Percentiles rank a stretch among this genome's conserved stretches.
Conservation (phyloP, 2,888 invertebrate genomes). For the Drosophila neutralis region DNA sequence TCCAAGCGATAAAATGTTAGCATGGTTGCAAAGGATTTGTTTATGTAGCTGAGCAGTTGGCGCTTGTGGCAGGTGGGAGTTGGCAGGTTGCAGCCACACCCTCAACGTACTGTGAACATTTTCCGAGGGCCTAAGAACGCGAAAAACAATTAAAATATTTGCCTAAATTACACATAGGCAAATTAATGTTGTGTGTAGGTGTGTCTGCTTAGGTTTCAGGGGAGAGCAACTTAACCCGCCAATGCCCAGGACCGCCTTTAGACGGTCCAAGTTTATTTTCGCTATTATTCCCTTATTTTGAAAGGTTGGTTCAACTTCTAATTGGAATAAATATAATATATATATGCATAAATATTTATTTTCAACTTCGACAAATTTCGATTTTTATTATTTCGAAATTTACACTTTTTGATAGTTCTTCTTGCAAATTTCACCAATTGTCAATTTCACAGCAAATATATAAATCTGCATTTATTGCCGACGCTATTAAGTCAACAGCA, state of each 20-base stretch:
- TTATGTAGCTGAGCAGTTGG: conserved; percentile 38
- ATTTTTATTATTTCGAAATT: not conserved
- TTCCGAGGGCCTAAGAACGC: conserved; percentile 21
- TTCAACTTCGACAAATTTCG: not conserved
- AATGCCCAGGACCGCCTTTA: not conserved
- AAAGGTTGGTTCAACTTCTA: not conserved
- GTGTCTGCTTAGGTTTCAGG: not conserved
- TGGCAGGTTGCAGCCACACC: conserved; percentile 3
- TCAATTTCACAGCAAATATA: no score
- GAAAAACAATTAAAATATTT: conserved; percentile 75
- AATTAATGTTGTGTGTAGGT: not conserved
- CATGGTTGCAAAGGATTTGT: conserved; percentile 49
- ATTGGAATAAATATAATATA: not conserved
- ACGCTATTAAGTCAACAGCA: not conserved
- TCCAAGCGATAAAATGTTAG: conserved; percentile 84
- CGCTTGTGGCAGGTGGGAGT: conserved; percentile 16
- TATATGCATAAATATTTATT: not conserved
- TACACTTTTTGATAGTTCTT: not conserved
- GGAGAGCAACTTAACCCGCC: not conserved
- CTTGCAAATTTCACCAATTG: not conserved
- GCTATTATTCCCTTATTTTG: not conserved
- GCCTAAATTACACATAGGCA: conserved; percentile 57
- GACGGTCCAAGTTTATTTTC: not conserved
- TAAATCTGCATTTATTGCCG: not conserved
- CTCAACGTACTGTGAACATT: conserved; percentile 27